These are phyloP conservation scores for Potamarius usumacintae DNA, from an alignment of 2,113 vertebrate species.

Conservation along the genomic window DNA sequence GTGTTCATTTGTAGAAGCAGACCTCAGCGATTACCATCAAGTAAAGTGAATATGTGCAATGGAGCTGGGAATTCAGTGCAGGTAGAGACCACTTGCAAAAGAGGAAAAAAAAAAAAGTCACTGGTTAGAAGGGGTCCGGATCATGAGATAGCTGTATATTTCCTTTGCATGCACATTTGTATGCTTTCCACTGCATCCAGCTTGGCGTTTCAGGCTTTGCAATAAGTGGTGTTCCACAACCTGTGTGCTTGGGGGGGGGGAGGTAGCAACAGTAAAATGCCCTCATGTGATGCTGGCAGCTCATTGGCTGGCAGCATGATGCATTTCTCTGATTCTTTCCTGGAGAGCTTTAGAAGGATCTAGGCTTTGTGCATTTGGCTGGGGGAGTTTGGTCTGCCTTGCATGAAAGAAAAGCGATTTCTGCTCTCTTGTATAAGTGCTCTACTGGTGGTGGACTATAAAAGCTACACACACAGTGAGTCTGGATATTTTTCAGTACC, in stretches of 20 bases:
- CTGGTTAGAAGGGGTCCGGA: conserved; percentile 8
- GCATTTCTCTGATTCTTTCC: conserved; percentile 34
- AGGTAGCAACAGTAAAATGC: conserved; percentile 44
- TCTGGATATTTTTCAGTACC: conserved; percentile 9
- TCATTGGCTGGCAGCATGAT: conserved; percentile 50
- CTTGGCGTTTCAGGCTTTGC: conserved; percentile 2
- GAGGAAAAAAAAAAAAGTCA: not conserved
- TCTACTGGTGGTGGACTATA: not conserved
- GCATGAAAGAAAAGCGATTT: conserved; percentile 28
- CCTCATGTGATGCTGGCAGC: conserved; percentile 26
- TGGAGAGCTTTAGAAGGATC: conserved; percentile 38
- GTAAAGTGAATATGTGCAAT: conserved; percentile 43
- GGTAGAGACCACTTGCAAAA: conserved; percentile 24
- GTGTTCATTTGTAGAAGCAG: conserved; percentile 41
- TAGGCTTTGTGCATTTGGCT: conserved; percentile 30
- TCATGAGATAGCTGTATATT: conserved; percentile 10
- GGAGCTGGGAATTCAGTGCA: conserved; percentile 36
- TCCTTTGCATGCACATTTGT: conserved; percentile 23
- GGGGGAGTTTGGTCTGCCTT: conserved; percentile 37
- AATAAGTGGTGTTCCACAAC: conserved; percentile 27
- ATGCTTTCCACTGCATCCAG: conserved; percentile 20
- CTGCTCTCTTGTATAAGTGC: conserved; percentile 20
- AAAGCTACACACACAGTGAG: conserved; percentile 12
- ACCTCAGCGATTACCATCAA: conserved; percentile 42
- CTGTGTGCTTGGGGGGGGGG: not conserved